These are phyloP conservation scores for Hyphantria cunea DNA, from an alignment of 1,140 invertebrate species.

Conservation along the genomic window DNA sequence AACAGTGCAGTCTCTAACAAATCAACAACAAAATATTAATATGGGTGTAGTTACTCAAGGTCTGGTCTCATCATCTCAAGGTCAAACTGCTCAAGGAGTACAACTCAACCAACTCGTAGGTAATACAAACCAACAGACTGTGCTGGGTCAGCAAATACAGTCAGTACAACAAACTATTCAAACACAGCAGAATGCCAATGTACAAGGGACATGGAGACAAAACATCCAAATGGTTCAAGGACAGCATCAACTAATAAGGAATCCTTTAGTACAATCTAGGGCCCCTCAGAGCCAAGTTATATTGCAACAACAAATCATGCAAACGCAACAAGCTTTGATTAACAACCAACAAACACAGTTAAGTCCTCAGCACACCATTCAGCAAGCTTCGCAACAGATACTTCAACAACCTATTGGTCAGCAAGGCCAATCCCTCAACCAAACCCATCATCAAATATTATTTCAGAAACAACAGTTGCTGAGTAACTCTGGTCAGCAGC, in stretches of 20 bases:
- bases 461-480: slow-evolving; percentile 77
- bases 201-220: slow-evolving; percentile 79
- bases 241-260: slow-evolving; percentile 76
- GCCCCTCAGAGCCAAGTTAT: slow-evolving; percentile 78
- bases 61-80: slow-evolving; percentile 61
- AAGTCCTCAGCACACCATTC: slow-evolving; percentile 72
- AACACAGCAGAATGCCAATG: slow-evolving; percentile 61
- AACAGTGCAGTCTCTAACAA: slow-evolving; percentile 66
- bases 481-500: slow-evolving; percentile 70
- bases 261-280: slow-evolving; percentile 71
- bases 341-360: slow-evolving; percentile 71
- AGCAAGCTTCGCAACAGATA: slow-evolving; percentile 68
- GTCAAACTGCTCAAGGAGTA: slow-evolving; percentile 53
- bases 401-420: slow-evolving; percentile 68
- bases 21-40: slow-evolving; percentile 73
- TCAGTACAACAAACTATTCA: slow-evolving; percentile 68
- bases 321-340: slow-evolving; percentile 72
- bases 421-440: slow-evolving; percentile 65
- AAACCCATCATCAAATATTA: slow-evolving; percentile 76
- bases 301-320: slow-evolving; percentile 79
- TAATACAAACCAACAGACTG: slow-evolving; percentile 60
- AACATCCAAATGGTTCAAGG: slow-evolving; percentile 78
- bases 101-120: slow-evolving; percentile 66
- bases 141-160: slow-evolving; percentile 72
- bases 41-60: slow-evolving; percentile 70